Conservation (phyloP, 2,797 vertebrate species). For the Halcyon leucocephala region DNA sequence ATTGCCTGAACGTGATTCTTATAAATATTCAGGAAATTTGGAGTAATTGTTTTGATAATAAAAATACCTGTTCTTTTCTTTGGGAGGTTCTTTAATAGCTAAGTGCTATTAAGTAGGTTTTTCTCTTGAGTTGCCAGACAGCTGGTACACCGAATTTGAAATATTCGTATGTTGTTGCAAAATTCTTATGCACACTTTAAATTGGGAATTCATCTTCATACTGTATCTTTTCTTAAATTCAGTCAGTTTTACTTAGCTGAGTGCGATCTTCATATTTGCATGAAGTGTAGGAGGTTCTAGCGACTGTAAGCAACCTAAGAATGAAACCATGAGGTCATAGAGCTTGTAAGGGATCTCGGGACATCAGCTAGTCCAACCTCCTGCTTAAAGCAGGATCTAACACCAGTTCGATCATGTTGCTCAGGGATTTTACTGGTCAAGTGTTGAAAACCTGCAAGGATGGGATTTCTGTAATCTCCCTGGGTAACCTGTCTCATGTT, state of each 20-base stretch:
- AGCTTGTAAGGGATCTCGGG: background rate
- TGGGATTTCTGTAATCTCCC: background rate
- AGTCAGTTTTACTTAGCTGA: background rate
- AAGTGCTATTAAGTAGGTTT: background rate
- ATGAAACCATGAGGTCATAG: fast-evolving
- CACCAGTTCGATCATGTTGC: background rate
- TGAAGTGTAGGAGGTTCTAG: background rate
- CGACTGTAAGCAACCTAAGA: background rate
- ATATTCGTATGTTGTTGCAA: background rate
- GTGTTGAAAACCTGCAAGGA: background rate
- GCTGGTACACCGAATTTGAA: background rate
- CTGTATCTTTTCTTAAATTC: background rate
- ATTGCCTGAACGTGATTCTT: background rate
- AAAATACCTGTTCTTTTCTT: background rate
- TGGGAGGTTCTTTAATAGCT: background rate
- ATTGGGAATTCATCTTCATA: background rate
- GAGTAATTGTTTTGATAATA: background rate
- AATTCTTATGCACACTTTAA: background rate
- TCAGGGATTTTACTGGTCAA: background rate
- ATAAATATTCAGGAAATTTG: background rate
- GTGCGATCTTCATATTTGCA: fast-evolving
- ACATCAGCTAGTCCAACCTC: background rate
- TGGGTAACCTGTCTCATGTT: background rate
- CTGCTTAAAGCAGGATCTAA: background rate
- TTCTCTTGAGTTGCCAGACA: background rate